Evolutionary conservation across 2,888 invertebrate species (phyloP).

Genomic region (Eulithis testata): DNA sequence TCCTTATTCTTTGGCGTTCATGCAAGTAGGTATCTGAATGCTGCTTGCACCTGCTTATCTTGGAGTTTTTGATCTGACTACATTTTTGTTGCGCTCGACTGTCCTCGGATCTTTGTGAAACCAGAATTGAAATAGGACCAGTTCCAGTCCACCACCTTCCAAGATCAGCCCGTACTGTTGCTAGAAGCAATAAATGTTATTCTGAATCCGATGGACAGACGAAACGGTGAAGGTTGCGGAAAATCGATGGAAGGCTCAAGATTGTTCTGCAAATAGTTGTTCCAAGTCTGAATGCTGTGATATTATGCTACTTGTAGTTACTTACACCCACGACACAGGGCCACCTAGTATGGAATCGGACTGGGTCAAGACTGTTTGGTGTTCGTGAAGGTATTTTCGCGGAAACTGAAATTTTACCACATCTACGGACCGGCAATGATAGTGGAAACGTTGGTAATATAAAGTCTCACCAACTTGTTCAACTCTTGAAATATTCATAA

Average conservation of each 20-base stretch:
- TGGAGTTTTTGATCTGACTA: conserved; percentile 6
- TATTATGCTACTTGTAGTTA: neutral
- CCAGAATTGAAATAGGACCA: too few relatives aligned
- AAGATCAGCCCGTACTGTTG: too few relatives aligned
- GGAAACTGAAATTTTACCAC: too few relatives aligned
- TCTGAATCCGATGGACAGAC: neutral
- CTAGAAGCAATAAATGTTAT: neutral
- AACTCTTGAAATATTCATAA: conserved; percentile 1
- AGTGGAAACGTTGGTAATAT: too few relatives aligned
- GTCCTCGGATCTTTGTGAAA: too few relatives aligned
- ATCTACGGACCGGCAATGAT: too few relatives aligned
- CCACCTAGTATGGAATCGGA: too few relatives aligned
- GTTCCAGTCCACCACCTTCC: too few relatives aligned
- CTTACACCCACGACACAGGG: neutral
- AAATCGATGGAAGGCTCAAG: neutral
- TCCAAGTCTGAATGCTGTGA: neutral
- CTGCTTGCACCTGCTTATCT: conserved; percentile 20
- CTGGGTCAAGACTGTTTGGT: too few relatives aligned
- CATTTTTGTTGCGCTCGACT: too few relatives aligned
- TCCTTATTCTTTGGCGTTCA: conserved; percentile 20
- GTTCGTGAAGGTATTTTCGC: too few relatives aligned
- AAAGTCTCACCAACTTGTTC: neutral
- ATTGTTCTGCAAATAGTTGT: conserved; percentile 1
- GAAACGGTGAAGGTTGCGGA: neutral
- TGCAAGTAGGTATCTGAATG: conserved; percentile 8